phyloP scores from a whole-genome alignment of 1,140 invertebrate species.

The Latrodectus geometricus region DNA sequence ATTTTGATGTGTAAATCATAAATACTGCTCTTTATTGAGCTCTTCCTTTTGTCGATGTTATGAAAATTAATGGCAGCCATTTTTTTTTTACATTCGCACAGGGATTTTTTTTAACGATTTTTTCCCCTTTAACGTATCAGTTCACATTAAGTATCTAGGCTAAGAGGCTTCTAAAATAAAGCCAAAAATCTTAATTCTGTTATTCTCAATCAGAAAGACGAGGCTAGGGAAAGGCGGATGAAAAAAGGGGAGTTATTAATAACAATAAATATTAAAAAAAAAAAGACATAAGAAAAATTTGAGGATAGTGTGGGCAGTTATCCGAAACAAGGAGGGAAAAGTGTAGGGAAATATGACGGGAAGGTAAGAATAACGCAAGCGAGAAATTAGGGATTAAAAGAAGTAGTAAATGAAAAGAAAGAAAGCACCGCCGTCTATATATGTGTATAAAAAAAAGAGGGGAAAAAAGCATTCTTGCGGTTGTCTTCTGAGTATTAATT shows the following conservation, averaged over 20 bases:
- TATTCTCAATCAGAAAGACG: slow-evolving; percentile 59
- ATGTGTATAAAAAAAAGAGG: too few relatives aligned
- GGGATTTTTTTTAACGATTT: slow-evolving; percentile 9
- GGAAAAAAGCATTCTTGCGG: slow-evolving; percentile 57
- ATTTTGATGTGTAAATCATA: slow-evolving; percentile 60
- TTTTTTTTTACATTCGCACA: slow-evolving; percentile 41
- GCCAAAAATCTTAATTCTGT: slow-evolving; percentile 57
- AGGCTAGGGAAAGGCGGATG: slow-evolving; percentile 4
- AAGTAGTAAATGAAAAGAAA: slow-evolving; percentile 23
- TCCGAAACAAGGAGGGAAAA: slow-evolving; percentile 5
- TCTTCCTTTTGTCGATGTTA: slow-evolving; percentile 50
- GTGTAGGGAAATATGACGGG: slow-evolving; percentile 39
- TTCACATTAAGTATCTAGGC: slow-evolving; percentile 39
- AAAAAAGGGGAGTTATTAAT: slow-evolving; percentile 22
- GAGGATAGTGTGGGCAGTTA: slow-evolving; percentile 27
- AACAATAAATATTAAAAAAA: slow-evolving; percentile 15
- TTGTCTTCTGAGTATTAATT: slow-evolving; percentile 61
- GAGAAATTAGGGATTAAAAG: slow-evolving; percentile 49
- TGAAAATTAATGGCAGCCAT: slow-evolving; percentile 54
- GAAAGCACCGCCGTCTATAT: slow-evolving; percentile 22
- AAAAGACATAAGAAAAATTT: background rate
- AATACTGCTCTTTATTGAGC: slow-evolving; percentile 28
- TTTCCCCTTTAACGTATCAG: slow-evolving; percentile 14
- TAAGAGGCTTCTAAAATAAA: background rate
- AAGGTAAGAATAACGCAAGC: slow-evolving; percentile 33